phyloP scores from a whole-genome alignment of 2,888 invertebrate species.

The Netelia virgata region DNA sequence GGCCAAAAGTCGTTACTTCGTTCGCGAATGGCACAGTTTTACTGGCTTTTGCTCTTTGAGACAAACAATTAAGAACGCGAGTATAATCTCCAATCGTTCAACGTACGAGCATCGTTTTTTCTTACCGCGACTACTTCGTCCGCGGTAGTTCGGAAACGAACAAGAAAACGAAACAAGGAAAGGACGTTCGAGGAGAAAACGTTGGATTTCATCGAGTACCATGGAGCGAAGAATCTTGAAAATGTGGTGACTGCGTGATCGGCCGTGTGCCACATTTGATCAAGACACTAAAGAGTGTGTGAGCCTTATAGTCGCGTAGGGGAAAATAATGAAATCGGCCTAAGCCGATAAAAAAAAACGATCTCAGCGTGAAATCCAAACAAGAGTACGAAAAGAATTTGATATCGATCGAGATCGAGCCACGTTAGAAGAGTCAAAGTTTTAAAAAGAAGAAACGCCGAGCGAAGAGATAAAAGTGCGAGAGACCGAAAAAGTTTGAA shows the following conservation, averaged over 20 bases:
- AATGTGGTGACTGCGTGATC: slow-evolving; percentile 83
- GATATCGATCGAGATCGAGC: background rate
- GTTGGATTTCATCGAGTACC: slow-evolving; percentile 59
- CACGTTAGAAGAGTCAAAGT: background rate
- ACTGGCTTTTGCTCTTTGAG: slow-evolving; percentile 80
- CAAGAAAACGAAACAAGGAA: background rate
- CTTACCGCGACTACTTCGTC: background rate
- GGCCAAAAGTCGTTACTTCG: background rate
- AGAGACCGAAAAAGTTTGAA: slow-evolving; percentile 1
- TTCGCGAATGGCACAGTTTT: slow-evolving; percentile 79
- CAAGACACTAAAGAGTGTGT: slow-evolving; percentile 84
- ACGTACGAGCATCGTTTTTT: slow-evolving; percentile 7
- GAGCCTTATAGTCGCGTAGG: slow-evolving; percentile 76
- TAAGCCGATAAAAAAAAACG: background rate
- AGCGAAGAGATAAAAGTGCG: background rate
- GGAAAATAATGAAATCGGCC: background rate
- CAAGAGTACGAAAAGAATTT: too few relatives aligned
- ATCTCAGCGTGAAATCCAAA: background rate
- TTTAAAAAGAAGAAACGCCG: background rate
- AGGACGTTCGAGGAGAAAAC: slow-evolving; percentile 1
- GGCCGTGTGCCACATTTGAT: slow-evolving; percentile 76
- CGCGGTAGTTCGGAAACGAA: background rate
- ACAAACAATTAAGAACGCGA: slow-evolving; percentile 66
- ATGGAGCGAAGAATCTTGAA: slow-evolving; percentile 83
- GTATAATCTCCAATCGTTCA: background rate